Base-by-base conservation (phyloP, 2,888 invertebrate species). In the Trachelus iudaicus region DNA sequence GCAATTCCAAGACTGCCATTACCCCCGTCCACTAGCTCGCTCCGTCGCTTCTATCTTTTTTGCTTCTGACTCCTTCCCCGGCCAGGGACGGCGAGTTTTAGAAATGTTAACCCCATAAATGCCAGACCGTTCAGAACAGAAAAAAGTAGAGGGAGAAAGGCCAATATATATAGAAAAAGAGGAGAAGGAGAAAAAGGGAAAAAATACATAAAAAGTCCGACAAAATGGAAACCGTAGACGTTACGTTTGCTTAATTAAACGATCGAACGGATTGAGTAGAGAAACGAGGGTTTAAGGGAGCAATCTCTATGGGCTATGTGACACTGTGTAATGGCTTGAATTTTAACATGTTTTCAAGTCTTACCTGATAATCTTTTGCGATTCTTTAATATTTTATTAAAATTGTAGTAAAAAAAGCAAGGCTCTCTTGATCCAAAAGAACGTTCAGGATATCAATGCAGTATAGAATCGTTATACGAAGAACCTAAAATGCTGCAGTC, bases 1-100 rank as follows among this genome's bases (percentile, higher is more conserved):
- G 91, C 91, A 91, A 91, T 91, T 91, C 91, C 90, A 90, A 91
- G 91, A 90, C 91, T 90, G 88, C 91, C 91, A 91, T 91, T 91
- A 91, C 88, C 90, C 88, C 89, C 88, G 86, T 86, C 88, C 88
- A 89, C 87, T 81, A 83, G 85, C 87, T 87, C 86, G 87, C 89
- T 89, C 88, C 81, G 79, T 79, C 84, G 89, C 89, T 89, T 88
- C 90, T 91, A 91, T 91, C 90, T 90, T 89, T 89, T 89, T 89
- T 87, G 87, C 89, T 88, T 85, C 82, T 81, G 84, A 84, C 87
- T 80, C 76, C 81, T 78, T 73, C 81, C 80, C 81, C 69, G 80
- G 81, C 85, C 85, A 87, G 87, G 87, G 86, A 89, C 88, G 88
- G 87, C 88, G 91, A 92, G 92, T 92, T 91, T 91, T 88, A 91